Conservation (phyloP, 2,797 vertebrate species). For the Anabas testudineus region DNA sequence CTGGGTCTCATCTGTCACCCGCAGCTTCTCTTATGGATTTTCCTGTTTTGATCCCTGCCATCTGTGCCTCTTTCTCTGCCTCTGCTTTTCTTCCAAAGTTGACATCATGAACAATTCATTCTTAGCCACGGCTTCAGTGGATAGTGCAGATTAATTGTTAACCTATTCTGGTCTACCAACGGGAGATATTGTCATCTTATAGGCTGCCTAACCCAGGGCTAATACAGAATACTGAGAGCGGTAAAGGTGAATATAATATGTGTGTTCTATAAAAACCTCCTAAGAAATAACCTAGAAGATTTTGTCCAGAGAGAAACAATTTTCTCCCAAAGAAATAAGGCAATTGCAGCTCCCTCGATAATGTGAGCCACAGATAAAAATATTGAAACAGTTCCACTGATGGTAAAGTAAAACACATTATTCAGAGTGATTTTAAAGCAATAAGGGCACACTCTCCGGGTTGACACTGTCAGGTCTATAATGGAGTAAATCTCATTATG, state of each 20-base stretch:
- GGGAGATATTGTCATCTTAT: slow-evolving; percentile 6
- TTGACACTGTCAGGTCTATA: slow-evolving; percentile 16
- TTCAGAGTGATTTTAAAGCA: slow-evolving; percentile 33
- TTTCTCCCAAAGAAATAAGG: slow-evolving; percentile 12
- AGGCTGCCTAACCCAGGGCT: not conserved
- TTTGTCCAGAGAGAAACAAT: slow-evolving; percentile 18
- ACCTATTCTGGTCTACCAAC: slow-evolving; percentile 13
- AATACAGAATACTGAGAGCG: slow-evolving; percentile 6
- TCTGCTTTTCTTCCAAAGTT: slow-evolving; percentile 57
- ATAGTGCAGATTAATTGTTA: slow-evolving; percentile 34
- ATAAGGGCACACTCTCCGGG: slow-evolving; percentile 13
- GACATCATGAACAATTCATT: slow-evolving; percentile 64
- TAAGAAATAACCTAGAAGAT: slow-evolving; percentile 13
- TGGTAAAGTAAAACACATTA: slow-evolving; percentile 23
- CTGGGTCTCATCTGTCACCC: slow-evolving; percentile 78
- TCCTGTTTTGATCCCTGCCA: slow-evolving; percentile 78
- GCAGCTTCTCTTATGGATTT: slow-evolving; percentile 76
- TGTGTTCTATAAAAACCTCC: slow-evolving; percentile 2
- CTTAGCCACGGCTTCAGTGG: slow-evolving; percentile 39
- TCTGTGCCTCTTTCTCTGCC: slow-evolving; percentile 67
- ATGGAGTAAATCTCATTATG: slow-evolving; percentile 33
- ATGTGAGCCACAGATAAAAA: slow-evolving; percentile 13
- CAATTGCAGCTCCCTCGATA: slow-evolving; percentile 5
- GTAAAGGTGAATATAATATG: slow-evolving; percentile 8
- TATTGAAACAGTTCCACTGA: slow-evolving; percentile 2